Evolutionary conservation across 35 echinoderm and acorn worm species (phyloP), one percentile per base, ranked within the genome.

Genomic region (Stichopus chloronotus): DNA sequence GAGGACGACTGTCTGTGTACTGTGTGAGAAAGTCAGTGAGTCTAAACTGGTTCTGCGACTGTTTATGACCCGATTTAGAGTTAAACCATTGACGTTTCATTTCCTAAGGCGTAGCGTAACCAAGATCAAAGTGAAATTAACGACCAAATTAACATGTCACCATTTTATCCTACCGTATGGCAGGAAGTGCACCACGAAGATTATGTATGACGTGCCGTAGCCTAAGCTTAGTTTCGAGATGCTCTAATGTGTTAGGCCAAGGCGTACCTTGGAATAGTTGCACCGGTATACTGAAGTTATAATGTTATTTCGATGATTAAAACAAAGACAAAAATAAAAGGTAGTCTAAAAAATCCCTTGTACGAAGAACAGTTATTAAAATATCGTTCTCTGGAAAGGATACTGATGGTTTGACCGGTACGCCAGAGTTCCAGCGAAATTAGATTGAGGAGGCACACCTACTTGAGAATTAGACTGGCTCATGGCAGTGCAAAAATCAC

Each of bases 401-500:
- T 91, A 91, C 90, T 53, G 72, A 25, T 77, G 71, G 20, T 56
- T 77, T 52, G 54, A 0, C 74, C 90, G 69, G 25, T 14, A 89
- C 57, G 20, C 59, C 57, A 78, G 5, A 59, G 12, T 89, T 89
- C 59, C 65, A 6, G 59, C 2, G 52, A 63, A 74, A 89, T 13
- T 71, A 63, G 87, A 57, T 59, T 55, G 76, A 56, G 60, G 63
- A 91, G 90, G 90, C 90, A 91, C 90, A 91, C 90, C 90, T 91
- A 91, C 76, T 91, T 55, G 76, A 91, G 72, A 77, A 57, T 91
- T 77, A 79, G 90, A 19, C 53, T 91, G 76, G 90, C 90, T 91
- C 90, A 91, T 91, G 90, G 90, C 90, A 91, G 56, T 91, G 76
- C 54, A 91, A 91, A 91, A 91, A 78, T 78, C 23, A 53, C 69